Evolutionary conservation across 2,113 vertebrate genomes (phyloP), one percentile per base, ranked within the genome.

Genomic region (Scolopax mira): DNA sequence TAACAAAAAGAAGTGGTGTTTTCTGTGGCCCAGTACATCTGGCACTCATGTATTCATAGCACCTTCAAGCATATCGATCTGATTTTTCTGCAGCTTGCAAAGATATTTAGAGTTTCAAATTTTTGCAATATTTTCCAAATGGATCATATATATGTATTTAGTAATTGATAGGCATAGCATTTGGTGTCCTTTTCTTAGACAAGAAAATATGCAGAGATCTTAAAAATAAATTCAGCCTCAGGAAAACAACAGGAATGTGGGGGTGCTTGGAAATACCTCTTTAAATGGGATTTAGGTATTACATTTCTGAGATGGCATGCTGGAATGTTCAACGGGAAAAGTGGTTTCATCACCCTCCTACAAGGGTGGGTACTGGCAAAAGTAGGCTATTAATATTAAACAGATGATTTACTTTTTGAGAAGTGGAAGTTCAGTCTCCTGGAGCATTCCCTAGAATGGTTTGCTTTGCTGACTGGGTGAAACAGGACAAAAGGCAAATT

Each of bases 51-150:
- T 73, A 96, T 85, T 89, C 87, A 83, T 66, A 89, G 60, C 67
- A 94, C 79, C 51, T 88, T 77, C 51, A 85, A 83, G 33, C 71
- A 85, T 80, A 88, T 83, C 23, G 3, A 48, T 93, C 58, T 91
- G 58, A 85, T 93, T 94, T 94, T 88, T 83, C 74, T 94, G 51
- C 69, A 94, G 71, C 74, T 94, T 73, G 71, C 12, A 94, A 78
- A 96, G 60, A 85, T 83, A 91, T 91, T 94, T 94, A 77, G 41
- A 88, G 91, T 88, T 93, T 85, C 71, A 90, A 66, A 95, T 95
- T 85, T 90, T 89, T 96, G 79, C 64, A 93, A 79, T 96, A 83
- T 88, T 93, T 97, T 96, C 91, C 91, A 94, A 91, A 75, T 48
- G 24, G 51, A 39, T 95, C 74, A 91, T 73, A 60, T 62, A 64